phyloP scores from a whole-genome alignment of 2,888 invertebrate species.

The Griposia aprilina region DNA sequence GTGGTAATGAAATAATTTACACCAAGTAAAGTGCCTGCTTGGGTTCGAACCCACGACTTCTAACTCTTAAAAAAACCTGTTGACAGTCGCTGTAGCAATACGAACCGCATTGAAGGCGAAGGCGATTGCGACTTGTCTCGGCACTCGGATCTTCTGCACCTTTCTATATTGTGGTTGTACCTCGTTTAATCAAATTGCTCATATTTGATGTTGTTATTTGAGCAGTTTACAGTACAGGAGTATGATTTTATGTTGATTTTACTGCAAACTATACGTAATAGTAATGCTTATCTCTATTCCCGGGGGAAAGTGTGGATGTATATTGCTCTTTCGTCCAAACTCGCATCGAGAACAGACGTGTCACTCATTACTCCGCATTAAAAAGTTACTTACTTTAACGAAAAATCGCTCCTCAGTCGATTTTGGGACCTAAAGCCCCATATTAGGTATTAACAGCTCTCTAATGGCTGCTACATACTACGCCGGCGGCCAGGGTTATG shows the following conservation, averaged over 20 bases:
- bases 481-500: too few relatives aligned
- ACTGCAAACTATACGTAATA: constrained; percentile 6
- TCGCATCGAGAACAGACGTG: too few relatives aligned
- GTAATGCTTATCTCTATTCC: neutral
- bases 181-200: constrained; percentile 50
- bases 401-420: too few relatives aligned
- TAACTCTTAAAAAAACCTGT: neutral
- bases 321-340: too few relatives aligned
- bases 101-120: neutral
- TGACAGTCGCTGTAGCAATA: neutral
- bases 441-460: neutral
- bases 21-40: too few relatives aligned
- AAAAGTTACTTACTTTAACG: too few relatives aligned
- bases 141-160: neutral
- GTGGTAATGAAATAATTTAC: too few relatives aligned
- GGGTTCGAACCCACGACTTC: neutral
- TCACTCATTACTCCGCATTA: too few relatives aligned
- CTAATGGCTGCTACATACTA: too few relatives aligned
- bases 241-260: constrained; percentile 37
- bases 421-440: neutral
- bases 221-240: constrained; percentile 14
- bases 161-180: neutral
- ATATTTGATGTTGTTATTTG: constrained; percentile 57
- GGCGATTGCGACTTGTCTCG: neutral
- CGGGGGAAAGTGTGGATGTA: too few relatives aligned